Percentiles rank a stretch among this genome's conserved stretches.
Evolutionary conservation across 2,113 vertebrate species (phyloP).

Genomic region (Phrynocephalus versicolor): DNA sequence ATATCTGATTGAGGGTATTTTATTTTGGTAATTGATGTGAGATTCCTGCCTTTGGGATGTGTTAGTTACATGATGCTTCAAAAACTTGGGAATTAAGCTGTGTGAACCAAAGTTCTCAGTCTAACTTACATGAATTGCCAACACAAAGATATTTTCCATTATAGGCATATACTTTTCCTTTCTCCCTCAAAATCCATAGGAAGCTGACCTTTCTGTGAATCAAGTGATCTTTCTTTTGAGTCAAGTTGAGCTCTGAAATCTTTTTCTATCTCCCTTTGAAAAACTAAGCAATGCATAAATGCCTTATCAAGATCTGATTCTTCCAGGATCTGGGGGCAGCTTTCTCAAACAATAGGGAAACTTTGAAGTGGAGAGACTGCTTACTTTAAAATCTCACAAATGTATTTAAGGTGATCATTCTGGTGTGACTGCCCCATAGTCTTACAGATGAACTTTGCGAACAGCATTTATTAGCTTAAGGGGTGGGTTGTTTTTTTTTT

Average conservation of each 20-base stretch:
- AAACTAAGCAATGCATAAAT: slow-evolving; percentile 12
- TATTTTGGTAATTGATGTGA: neutral
- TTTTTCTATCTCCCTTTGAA: neutral
- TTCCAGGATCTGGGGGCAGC: neutral
- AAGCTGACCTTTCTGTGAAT: slow-evolving; percentile 8
- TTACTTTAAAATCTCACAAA: slow-evolving; percentile 15
- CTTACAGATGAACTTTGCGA: neutral
- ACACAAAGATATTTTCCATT: neutral
- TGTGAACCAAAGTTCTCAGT: rapidly evolving
- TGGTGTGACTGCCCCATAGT: slow-evolving; percentile 15
- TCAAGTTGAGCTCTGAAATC: neutral
- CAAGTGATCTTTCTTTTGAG: slow-evolving; percentile 10
- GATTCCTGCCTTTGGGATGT: rapidly evolving
- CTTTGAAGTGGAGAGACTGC: neutral
- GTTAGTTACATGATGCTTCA: neutral
- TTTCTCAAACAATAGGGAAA: neutral
- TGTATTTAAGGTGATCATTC: neutral
- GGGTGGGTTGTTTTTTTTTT: too few relatives aligned
- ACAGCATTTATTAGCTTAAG: neutral
- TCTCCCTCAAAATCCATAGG: neutral
- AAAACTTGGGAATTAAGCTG: neutral
- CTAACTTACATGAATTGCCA: neutral
- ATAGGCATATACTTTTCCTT: neutral
- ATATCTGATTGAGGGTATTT: rapidly evolving
- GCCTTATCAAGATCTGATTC: slow-evolving; percentile 5